Evolutionary conservation across 2,113 vertebrate genomes (phyloP).

Genomic region (Uropsilus gracilis): DNA sequence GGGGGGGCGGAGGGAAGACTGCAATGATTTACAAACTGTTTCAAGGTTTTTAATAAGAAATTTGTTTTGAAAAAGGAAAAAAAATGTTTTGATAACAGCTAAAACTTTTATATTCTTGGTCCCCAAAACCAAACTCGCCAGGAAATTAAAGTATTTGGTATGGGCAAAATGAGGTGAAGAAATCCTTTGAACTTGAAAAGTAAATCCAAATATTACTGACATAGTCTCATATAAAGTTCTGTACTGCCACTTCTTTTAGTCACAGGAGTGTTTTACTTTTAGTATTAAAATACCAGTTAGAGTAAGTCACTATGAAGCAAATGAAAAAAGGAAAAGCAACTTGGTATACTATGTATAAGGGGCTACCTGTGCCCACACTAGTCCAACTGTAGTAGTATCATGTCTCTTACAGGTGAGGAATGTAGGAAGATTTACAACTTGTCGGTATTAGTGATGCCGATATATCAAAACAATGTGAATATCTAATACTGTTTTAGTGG

Average conservation of each 20-base stretch:
- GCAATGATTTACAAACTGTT: not conserved
- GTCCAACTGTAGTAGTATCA: not conserved
- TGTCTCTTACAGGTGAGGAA: not conserved
- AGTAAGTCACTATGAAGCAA: not conserved
- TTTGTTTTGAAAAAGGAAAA: not conserved
- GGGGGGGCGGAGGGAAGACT: not conserved
- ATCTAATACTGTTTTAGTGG: not conserved
- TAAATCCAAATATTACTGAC: not conserved
- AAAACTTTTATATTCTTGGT: not conserved
- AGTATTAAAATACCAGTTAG: not conserved
- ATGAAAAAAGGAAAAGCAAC: not conserved
- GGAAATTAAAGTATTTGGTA: constrained; percentile 15
- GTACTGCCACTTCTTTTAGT: not conserved
- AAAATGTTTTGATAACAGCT: constrained; percentile 14
- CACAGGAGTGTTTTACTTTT: not conserved
- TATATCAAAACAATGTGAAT: not conserved
- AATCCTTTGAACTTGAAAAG: constrained; percentile 42
- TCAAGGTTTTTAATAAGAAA: not conserved
- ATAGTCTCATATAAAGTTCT: not conserved
- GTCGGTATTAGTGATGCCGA: not conserved
- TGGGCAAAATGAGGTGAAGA: not conserved
- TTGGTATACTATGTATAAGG: not conserved
- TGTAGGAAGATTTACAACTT: not conserved
- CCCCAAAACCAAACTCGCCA: not conserved
- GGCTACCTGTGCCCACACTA: not conserved